phyloP scores from a whole-genome alignment of 2,888 invertebrate species.

The Acanthosepion esculentum region DNA sequence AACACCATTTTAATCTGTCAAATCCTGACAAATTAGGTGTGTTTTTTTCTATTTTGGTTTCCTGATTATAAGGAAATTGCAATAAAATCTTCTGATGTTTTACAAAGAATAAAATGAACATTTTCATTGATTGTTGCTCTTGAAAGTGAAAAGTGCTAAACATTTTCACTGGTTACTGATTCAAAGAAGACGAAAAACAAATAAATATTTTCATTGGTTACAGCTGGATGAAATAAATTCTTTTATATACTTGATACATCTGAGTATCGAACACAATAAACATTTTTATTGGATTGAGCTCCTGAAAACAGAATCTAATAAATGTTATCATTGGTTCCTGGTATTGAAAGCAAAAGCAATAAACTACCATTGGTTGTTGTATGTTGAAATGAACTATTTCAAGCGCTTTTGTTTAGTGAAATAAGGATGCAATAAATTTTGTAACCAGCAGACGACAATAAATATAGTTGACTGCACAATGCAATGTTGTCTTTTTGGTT shows the following conservation, averaged over 20 bases:
- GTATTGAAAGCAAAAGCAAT: not conserved
- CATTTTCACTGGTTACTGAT: not conserved
- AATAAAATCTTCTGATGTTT: not conserved
- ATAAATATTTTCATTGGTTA: constrained; percentile 11
- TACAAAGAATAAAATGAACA: not conserved
- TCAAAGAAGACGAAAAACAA: not conserved
- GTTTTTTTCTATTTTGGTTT: not conserved
- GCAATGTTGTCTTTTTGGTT: not conserved
- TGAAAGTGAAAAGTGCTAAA: not conserved
- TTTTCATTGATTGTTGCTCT: not conserved
- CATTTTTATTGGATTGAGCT: not conserved
- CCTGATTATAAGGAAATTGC: not conserved
- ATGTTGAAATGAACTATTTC: not conserved
- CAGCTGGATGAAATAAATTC: not conserved
- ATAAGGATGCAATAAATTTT: not conserved
- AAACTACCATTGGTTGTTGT: not conserved
- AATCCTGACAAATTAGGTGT: not conserved
- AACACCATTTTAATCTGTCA: not conserved
- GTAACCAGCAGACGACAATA: not conserved
- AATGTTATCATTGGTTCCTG: not conserved
- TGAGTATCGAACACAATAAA: not conserved
- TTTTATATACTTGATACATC: not conserved
- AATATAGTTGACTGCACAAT: not conserved
- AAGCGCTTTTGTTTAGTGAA: not conserved
- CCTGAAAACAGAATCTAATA: not conserved